Evolutionary conservation across 2,797 vertebrate genomes (phyloP), one percentile per base, ranked within the genome.

Genomic region (Pipistrellus pygmaeus): DNA sequence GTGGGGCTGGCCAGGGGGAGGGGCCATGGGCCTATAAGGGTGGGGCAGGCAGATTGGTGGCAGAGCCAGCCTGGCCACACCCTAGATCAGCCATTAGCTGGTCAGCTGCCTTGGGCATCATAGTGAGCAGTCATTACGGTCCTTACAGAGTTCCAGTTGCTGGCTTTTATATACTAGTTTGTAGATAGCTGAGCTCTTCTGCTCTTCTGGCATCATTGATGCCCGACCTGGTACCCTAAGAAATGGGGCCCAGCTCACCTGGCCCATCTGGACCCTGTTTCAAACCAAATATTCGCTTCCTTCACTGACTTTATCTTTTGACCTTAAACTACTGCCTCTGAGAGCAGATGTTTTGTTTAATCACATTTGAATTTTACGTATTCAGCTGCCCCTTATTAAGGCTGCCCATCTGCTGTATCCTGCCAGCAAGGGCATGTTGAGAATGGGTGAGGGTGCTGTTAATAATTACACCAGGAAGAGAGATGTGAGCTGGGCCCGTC

Each of bases 371-470:
- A 51, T 78, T 64, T 60, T 86, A 51, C 88, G 88, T 78, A 51
- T 35, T 72, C 84, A 82, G 87, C 75, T 78, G 90, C 21, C n/a
- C 17, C 48, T 53, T 48, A 81, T 32, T 68, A 82, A 68, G 35
- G 15, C n/a, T n/a, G 20, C 86, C 23, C 12, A 0, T 48, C 1
- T 32, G 9, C 17, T 51, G 46, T 62, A 55, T 17, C 51, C 32
- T 0, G n/a, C 21, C 60, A 75, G 35, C 20, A 18, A 91, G 23
- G 38, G 13, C 44, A n/a, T 1, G 17, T 38, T n/a, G 30, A 64
- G 64, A 55, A 38, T 12, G 30, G 48, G 15, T 0, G 7, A 4
- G 23, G 62, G 12, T 5, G 17, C n/a, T 30, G 1, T 32, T 20
- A 9, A 76, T 71, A 71, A 46, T 51, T 32, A 71, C 17, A 20